Evolutionary conservation across 2,888 invertebrate species (phyloP).

Genomic region (Ophonus ardosiacus): DNA sequence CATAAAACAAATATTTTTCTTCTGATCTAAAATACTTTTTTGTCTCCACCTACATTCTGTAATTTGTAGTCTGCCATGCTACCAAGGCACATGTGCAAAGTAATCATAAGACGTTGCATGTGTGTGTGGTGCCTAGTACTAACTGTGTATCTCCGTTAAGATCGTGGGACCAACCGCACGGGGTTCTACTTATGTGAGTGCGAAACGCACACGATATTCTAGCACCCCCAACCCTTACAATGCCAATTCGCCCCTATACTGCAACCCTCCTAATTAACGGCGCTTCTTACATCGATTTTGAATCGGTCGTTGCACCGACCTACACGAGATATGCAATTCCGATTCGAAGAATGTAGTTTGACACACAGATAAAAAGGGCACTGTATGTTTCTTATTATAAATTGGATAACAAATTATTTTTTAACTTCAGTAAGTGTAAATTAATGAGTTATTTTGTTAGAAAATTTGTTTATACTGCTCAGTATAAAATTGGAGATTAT

Average conservation of each 20-base stretch:
- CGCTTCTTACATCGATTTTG: slow-evolving; percentile 51
- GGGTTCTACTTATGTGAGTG: slow-evolving; percentile 46
- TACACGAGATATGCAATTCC: neutral
- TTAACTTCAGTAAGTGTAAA: too few relatives aligned
- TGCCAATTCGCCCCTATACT: neutral
- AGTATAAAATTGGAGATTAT: too few relatives aligned
- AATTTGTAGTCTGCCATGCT: neutral
- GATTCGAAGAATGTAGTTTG: too few relatives aligned
- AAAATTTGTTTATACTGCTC: too few relatives aligned
- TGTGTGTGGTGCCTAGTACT: slow-evolving; percentile 23
- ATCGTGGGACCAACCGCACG: slow-evolving; percentile 49
- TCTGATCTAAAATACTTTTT: neutral
- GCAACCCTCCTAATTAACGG: slow-evolving; percentile 32
- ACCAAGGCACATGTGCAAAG: neutral
- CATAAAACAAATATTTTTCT: too few relatives aligned
- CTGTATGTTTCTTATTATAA: too few relatives aligned
- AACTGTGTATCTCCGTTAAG: slow-evolving; percentile 37
- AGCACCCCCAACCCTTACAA: neutral
- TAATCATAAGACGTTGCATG: neutral
- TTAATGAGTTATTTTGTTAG: too few relatives aligned
- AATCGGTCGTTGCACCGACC: slow-evolving; percentile 49
- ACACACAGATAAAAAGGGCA: too few relatives aligned
- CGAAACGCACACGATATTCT: slow-evolving; percentile 33
- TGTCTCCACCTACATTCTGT: neutral
- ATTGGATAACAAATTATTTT: too few relatives aligned